Conservation (phyloP, 2,888 invertebrate species). For the Ferrisia virgata region DNA sequence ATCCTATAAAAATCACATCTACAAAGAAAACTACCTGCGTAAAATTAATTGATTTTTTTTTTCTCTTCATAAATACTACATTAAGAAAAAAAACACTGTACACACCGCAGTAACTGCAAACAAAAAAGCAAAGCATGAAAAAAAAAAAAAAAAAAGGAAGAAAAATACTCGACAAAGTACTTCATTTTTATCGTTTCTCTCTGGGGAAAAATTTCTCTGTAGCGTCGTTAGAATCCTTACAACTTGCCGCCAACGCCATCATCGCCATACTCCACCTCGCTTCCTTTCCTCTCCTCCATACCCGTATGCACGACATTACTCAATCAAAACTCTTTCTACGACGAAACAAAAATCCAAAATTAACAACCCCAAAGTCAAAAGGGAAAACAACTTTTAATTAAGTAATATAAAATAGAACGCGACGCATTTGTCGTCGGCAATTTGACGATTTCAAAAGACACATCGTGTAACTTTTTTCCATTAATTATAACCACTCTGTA, state of each 20-base stretch:
- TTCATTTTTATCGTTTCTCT: slow-evolving; percentile 14
- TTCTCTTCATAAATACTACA: neutral
- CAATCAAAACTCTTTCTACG: neutral
- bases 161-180: neutral
- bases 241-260: neutral
- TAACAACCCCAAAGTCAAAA: slow-evolving; percentile 17
- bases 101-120: neutral
- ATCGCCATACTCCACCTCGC: no score
- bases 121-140: neutral
- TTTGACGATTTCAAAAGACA: slow-evolving; percentile 6
- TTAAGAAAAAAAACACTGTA: neutral
- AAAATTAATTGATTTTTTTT: neutral
- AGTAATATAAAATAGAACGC: slow-evolving; percentile 19
- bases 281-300: neutral
- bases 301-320: neutral
- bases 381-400: slow-evolving; percentile 20
- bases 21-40: neutral
- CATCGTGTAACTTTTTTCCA: slow-evolving; percentile 9
- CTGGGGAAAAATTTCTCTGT: neutral
- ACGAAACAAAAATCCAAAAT: slow-evolving; percentile 2
- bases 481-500: neutral
- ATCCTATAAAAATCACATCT: neutral
- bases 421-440: neutral
- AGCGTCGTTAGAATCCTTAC: neutral
- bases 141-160: neutral